Base-by-base conservation (phyloP, 2,888 invertebrate species). In the Plagodis pulveraria region DNA sequence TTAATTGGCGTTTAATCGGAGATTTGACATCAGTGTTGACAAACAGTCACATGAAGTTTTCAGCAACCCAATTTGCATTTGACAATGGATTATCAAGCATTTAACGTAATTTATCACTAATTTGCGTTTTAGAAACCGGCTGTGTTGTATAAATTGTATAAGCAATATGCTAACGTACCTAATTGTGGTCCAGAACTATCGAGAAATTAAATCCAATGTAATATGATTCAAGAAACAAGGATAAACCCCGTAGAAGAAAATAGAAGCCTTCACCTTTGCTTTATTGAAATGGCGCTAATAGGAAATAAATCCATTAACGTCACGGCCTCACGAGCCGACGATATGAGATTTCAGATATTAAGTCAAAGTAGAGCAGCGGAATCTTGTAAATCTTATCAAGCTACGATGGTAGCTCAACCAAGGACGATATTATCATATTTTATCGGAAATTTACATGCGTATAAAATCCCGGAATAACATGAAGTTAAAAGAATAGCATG, bases 301-400 rank as follows among this genome's bases (percentile, higher is more conserved):
- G 50, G 54, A 68, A 65, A 67, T 67, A 66, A 52, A 63, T 65
- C 59, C 57, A 55, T 56, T 63, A 71, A 32, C 33, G 33, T 41
- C 40, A n/a, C 32, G 32, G 5, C 6, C 6, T 8, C 8, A 40
- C 40, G 40, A 40, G 22, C 22, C 22, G 22, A 22, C 22, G 22
- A 22, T 22, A 22, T 40, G 32, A 34, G 50, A 50, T 32, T 41
- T 33, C 33, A 50, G 32, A 40, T 33, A 22, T 11, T 47, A 35
- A 36, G 35, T 35, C 47, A 38, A 33, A 41, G 41, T 33, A 32
- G n/a, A 40, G 38, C 48, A 38, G 1, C 10, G 32, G 10, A 40
- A 49, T 49, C 41, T 41, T 6, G 11, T 41, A 41, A 33, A 50
- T 49, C 11, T 33, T n/a, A 38, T 36, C 47, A 36, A 47, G 47